Conservation (phyloP, 2,888 invertebrate species). For the Lasiommata megera region DNA sequence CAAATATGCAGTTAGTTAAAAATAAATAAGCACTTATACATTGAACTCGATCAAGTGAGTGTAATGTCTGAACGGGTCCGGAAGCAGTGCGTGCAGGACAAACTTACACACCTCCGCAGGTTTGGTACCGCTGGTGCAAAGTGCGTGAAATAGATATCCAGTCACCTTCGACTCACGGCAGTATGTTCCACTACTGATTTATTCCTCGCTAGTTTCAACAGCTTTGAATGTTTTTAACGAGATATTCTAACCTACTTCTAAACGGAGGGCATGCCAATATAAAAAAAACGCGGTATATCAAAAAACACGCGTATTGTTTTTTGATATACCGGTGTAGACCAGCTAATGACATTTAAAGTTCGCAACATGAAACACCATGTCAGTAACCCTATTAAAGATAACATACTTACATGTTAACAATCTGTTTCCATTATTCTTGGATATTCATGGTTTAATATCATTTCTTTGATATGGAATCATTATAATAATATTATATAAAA, state of each 20-base stretch:
- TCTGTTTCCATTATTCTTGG: conserved; percentile 7
- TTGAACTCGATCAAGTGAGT: conserved; percentile 4
- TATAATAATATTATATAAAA: neutral
- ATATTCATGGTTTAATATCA: neutral
- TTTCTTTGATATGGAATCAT: neutral
- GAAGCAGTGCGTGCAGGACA: conserved; percentile 52
- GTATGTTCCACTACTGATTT: conserved; percentile 19
- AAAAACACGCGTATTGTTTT: too few relatives aligned
- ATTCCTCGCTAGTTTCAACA: conserved; percentile 14
- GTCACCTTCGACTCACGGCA: conserved; percentile 37
- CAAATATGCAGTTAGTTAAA: too few relatives aligned
- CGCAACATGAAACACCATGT: too few relatives aligned
- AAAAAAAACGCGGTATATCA: too few relatives aligned
- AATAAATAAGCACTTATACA: too few relatives aligned
- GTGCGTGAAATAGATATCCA: conserved; percentile 57
- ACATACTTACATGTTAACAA: conserved; percentile 6
- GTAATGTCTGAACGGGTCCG: conserved; percentile 36
- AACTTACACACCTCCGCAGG: conserved; percentile 49
- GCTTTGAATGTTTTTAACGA: neutral
- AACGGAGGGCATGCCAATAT: too few relatives aligned
- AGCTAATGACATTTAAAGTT: too few relatives aligned
- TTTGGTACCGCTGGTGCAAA: conserved; percentile 41
- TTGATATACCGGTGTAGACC: too few relatives aligned
- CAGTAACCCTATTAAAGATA: conserved; percentile 42
- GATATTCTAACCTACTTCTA: neutral